phyloP scores from a whole-genome alignment of 2,888 invertebrate genomes.

The Dasypogon diadema region DNA sequence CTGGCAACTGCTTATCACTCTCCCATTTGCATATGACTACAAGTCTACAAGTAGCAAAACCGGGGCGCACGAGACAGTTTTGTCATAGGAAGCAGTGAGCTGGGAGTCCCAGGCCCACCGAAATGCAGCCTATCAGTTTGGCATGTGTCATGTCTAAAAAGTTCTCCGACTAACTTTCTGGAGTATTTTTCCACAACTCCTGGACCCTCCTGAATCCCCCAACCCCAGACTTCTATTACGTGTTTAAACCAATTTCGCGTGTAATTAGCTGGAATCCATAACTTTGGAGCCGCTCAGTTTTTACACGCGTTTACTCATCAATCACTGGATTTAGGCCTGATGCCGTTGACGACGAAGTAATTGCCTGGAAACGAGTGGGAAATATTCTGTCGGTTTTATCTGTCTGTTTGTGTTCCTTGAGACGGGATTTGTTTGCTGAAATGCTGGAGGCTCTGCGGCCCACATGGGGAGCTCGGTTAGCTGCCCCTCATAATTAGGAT shows the following conservation, averaged over 20 bases:
- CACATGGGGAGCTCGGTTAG: background rate
- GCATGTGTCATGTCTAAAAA: background rate
- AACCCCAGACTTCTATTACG: background rate
- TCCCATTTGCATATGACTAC: slow-evolving; percentile 51
- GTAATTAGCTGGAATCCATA: slow-evolving; percentile 27
- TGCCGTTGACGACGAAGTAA: slow-evolving; percentile 1
- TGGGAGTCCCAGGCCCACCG: background rate
- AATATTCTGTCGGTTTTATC: background rate
- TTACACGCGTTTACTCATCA: slow-evolving; percentile 12
- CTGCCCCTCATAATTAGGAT: background rate
- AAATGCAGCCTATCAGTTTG: background rate
- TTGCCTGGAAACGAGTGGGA: slow-evolving; percentile 1
- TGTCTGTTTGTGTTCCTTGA: background rate
- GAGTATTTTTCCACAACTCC: background rate
- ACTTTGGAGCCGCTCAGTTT: background rate
- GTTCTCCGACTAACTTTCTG: background rate
- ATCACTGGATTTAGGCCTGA: slow-evolving; percentile 8
- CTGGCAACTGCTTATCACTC: slow-evolving; percentile 53
- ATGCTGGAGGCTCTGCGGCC: background rate
- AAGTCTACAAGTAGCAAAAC: background rate
- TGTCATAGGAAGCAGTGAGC: slow-evolving; percentile 7
- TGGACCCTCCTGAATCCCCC: background rate
- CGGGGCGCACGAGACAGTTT: slow-evolving; percentile 19
- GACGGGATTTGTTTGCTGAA: background rate
- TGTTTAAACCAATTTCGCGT: slow-evolving; percentile 35